A percentile compares a stretch with the other conserved stretches of the same genome.
Conservation (phyloP, 2,888 invertebrate genomes). For the Coronaproctus castanopsis region DNA sequence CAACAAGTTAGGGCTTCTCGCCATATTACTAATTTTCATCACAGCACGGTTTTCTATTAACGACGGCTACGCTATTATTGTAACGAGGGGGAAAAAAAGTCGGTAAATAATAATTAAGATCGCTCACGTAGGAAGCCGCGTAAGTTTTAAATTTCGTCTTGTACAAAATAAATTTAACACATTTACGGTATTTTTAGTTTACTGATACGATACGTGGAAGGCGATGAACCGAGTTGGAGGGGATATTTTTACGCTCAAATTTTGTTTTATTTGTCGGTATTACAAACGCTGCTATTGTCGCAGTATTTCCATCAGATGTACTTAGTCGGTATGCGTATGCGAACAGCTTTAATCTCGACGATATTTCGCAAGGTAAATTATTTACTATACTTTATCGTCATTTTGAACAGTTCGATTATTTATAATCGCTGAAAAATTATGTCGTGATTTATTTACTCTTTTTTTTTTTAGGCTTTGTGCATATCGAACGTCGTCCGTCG, state of each 20-base stretch:
- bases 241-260: conserved; percentile 34
- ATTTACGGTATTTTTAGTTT: not conserved
- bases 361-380: conserved; percentile 31
- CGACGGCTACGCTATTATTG: too few species aligned
- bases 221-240: conserved; percentile 30
- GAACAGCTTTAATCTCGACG: conserved; percentile 32
- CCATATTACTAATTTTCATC: too few species aligned
- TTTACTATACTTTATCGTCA: not conserved
- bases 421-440: not conserved
- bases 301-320: conserved; percentile 35
- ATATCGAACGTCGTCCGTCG: conserved; percentile 27
- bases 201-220: conserved; percentile 26
- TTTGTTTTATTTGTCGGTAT: conserved; percentile 31
- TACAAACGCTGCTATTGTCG: conserved; percentile 33
- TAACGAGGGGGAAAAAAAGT: too few species aligned
- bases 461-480: conserved; percentile 23
- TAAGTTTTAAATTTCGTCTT: too few species aligned
- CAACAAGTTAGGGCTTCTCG: too few species aligned
- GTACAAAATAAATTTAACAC: too few species aligned
- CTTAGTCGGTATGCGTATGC: conserved; percentile 34
- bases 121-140: too few species aligned
- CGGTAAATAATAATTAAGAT: too few species aligned
- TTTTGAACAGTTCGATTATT: not conserved
- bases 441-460: too few species aligned
- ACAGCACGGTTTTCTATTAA: too few species aligned